phyloP scores from a whole-genome alignment of 53 echinoderm and acorn worm genomes.

The Pentamera pediparva region DNA sequence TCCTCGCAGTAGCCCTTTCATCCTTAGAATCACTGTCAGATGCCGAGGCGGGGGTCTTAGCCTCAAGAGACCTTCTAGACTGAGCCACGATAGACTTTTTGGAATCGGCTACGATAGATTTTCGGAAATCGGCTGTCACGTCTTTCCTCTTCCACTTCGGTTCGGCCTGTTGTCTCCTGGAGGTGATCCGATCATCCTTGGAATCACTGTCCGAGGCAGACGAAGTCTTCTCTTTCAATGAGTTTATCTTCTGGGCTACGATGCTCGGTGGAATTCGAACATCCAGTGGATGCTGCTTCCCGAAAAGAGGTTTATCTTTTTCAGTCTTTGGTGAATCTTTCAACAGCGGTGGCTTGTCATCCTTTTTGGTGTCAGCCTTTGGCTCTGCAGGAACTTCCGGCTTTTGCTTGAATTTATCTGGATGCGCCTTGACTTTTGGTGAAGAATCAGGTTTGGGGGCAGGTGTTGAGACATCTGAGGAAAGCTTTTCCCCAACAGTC shows the following conservation, averaged over 20 bases:
- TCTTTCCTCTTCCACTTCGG: neutral
- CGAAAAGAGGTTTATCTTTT: neutral
- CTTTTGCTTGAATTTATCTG: neutral
- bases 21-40: constrained; percentile 29
- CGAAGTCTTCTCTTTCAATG: neutral
- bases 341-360: neutral
- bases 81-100: neutral
- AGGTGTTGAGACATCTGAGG: neutral
- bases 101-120: neutral
- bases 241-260: constrained; percentile 24
- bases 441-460: neutral
- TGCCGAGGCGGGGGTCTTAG: neutral
- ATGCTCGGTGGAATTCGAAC: constrained; percentile 19
- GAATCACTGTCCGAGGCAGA: constrained; percentile 14
- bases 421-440: neutral
- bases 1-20: neutral
- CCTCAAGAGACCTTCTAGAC: neutral
- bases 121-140: neutral
- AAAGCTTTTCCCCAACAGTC: neutral
- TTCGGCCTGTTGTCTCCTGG: neutral
- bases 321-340: too few species aligned
- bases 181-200: neutral
- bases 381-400: neutral
- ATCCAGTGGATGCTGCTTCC: constrained; percentile 23
- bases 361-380: neutral